Base-by-base conservation (phyloP, 2,888 invertebrate species). In the Crematogaster levior region DNA sequence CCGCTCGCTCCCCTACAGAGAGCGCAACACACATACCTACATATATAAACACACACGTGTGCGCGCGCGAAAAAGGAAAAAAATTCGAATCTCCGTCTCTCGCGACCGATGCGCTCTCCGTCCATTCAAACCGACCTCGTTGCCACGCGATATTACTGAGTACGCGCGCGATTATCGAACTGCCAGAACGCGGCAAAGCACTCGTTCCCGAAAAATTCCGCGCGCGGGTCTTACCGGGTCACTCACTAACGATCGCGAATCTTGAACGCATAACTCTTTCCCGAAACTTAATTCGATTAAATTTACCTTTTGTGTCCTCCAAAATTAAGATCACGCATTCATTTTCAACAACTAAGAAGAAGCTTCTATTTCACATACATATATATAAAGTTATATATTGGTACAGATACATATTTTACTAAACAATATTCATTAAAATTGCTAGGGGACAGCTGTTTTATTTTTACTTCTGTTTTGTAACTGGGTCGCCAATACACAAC, bases 191-290 rank as follows among this genome's bases (percentile, higher is more conserved):
- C 30, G 70, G 74, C 81, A 80, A 82, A n/a, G n/a, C n/a, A 83
- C 83, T 86, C 85, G 81, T 75, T 75, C 74, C 83, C 73, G 73
- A 85, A 79, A 82, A 82, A 27, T 75, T 51, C 27, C 66, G n/a
- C 79, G 48, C 79, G 53, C 73, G n/a, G 56, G 30, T 5, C 21
- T 66, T 58, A 70, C n/a, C 56, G 58, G 40, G n/a, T 40, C 40
- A 74, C n/a, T 74, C 48, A 27, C 15, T 12, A 61, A 27, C 27
- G 4, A 24, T 48, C 43, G 46, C 15, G 15, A n/a, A n/a, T n/a
- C n/a, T n/a, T n/a, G n/a, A n/a, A n/a, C n/a, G n/a, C n/a, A n/a
- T 21, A n/a, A 46, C 46, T 46, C 46, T 34, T 46, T 46, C 18
- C 4, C 24, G 24, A 66, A 43, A 43, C 2, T n/a, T 15, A n/a